Conservation (phyloP, 2,797 vertebrate genomes). For the Muraenolepis orangiensis region DNA sequence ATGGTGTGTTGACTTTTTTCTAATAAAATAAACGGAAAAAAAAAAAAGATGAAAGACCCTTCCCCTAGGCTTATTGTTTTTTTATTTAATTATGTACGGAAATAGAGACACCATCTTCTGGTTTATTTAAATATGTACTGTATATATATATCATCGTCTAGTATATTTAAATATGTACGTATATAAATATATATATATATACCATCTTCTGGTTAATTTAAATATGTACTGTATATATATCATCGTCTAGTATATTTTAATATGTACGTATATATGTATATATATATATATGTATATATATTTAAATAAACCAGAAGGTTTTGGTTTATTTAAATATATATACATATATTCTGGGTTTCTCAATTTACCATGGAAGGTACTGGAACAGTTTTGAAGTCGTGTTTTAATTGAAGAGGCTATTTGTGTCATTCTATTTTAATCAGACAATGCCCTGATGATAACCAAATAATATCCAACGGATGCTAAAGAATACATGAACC, state of each 20-base stretch:
- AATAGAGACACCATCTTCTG: neutral
- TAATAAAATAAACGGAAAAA: slow-evolving; percentile 72
- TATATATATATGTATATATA: neutral
- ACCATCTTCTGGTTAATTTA: too few relatives aligned
- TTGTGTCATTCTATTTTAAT: neutral
- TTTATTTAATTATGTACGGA: slow-evolving; percentile 4
- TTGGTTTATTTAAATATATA: neutral
- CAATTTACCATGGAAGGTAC: neutral
- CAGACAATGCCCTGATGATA: neutral
- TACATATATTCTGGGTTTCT: neutral
- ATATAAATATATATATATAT: too few relatives aligned
- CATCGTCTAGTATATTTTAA: too few relatives aligned
- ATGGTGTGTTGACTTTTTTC: slow-evolving; percentile 78
- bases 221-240: too few relatives aligned
- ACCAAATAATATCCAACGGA: neutral
- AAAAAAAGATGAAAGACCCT: slow-evolving; percentile 53
- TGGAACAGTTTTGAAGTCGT: neutral
- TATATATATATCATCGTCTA: too few relatives aligned
- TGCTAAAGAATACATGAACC: neutral
- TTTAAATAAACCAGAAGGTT: neutral
- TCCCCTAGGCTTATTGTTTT: slow-evolving; percentile 22
- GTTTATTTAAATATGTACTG: too few relatives aligned
- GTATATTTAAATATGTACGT: too few relatives aligned
- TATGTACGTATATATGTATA: neutral
- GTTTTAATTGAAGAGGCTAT: neutral